Conservation (phyloP, 2,888 invertebrate species). For the Drosophila hamatofila region DNA sequence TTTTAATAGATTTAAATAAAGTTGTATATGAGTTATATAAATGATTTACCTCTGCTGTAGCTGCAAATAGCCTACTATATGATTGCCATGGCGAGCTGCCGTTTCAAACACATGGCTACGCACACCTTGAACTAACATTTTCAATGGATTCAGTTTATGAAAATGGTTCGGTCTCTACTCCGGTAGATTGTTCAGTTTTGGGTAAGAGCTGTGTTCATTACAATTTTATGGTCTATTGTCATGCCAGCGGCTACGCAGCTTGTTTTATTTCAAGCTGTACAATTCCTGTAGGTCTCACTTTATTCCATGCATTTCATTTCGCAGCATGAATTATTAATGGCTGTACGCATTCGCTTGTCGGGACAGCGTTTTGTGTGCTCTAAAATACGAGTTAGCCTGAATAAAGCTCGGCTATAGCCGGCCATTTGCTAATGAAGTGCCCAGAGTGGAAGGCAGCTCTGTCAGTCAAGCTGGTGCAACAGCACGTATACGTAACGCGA, state of each 20-base stretch:
- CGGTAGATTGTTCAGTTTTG: slow-evolving; percentile 2
- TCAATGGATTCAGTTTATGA: not conserved
- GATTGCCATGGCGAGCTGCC: not conserved
- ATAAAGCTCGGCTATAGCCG: slow-evolving; percentile 11
- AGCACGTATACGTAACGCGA: slow-evolving; percentile 31
- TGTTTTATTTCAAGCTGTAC: slow-evolving; percentile 19
- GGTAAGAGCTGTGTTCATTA: slow-evolving; percentile 1
- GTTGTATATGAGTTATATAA: not conserved
- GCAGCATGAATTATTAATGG: slow-evolving; percentile 45
- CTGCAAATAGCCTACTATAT: not conserved
- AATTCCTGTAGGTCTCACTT: slow-evolving; percentile 10
- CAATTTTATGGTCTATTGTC: slow-evolving; percentile 5
- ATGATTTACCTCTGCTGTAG: not conserved
- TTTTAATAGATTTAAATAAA: too few relatives aligned
- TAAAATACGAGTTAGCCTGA: slow-evolving; percentile 1
- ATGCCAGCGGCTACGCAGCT: not conserved
- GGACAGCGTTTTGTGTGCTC: slow-evolving; percentile 9
- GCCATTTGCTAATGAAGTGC: slow-evolving; percentile 48
- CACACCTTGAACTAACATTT: not conserved
- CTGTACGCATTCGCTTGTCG: slow-evolving; percentile 11
- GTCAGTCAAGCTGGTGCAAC: not conserved
- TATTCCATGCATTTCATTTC: slow-evolving; percentile 23
- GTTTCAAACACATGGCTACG: not conserved
- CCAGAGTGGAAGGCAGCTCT: slow-evolving; percentile 12
- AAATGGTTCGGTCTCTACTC: not conserved